Evolutionary conservation across 1,140 invertebrate genomes (phyloP).

Genomic region (Halyomorpha halys): DNA sequence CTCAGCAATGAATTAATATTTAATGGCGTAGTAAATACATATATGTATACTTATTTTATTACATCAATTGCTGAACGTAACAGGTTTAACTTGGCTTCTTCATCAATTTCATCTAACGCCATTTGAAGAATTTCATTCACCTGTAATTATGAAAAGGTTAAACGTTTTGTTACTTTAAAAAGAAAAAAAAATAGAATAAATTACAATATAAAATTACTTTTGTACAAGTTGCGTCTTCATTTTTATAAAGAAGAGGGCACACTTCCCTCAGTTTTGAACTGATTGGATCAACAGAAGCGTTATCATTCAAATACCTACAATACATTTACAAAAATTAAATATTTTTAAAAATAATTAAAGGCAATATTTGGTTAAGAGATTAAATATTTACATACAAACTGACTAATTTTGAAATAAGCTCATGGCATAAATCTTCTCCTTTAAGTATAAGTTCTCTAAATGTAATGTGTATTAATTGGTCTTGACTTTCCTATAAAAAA

Average conservation of each 20-base stretch:
- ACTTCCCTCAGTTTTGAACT: conserved; percentile 77
- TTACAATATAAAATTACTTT: conserved; percentile 49
- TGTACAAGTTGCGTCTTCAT: conserved; percentile 89
- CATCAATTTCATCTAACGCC: conserved; percentile 24
- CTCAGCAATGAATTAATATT: no score
- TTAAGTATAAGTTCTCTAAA: conserved; percentile 74
- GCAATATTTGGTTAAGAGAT: not conserved
- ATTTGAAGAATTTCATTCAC: conserved; percentile 28
- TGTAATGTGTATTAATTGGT: conserved; percentile 48
- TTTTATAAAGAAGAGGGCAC: conserved; percentile 86
- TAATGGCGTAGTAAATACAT: no score
- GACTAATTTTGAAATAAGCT: conserved; percentile 63
- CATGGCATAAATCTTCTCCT: conserved; percentile 68
- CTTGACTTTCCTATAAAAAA: conserved; percentile 45
- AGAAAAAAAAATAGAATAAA: not conserved
- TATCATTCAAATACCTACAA: conserved; percentile 77
- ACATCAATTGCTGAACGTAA: conserved; percentile 24
- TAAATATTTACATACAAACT: conserved; percentile 41
- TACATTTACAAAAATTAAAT: not conserved
- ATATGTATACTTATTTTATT: not conserved
- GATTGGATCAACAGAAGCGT: conserved; percentile 85
- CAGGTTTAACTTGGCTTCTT: conserved; percentile 25
- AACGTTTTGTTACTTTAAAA: not conserved
- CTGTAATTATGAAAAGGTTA: not conserved
- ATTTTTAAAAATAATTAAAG: not conserved